phyloP scores from a whole-genome alignment of 2,797 vertebrate genomes.

The Lepilemur ruficaudatus region DNA sequence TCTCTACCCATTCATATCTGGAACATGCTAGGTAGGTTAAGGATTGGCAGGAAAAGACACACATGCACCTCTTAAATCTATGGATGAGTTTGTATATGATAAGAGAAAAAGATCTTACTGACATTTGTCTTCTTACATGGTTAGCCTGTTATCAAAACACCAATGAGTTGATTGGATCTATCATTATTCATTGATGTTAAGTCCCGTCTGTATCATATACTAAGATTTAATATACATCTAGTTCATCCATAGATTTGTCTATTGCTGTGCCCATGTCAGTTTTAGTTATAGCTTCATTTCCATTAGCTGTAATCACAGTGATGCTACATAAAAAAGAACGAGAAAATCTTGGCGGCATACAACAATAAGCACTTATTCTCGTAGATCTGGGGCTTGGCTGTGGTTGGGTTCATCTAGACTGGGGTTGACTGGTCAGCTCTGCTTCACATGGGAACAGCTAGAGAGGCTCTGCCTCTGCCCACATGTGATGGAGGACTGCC shows the following conservation, averaged over 20 bases:
- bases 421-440: neutral
- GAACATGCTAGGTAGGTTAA: neutral
- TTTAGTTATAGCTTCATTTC: neutral
- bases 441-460: neutral
- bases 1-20: neutral
- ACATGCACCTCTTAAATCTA: neutral
- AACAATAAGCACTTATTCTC: neutral
- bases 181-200: neutral
- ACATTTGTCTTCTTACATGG: neutral
- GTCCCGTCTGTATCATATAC: neutral
- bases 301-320: neutral
- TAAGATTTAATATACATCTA: neutral
- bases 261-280: neutral
- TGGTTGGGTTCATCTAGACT: neutral
- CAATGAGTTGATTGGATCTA: neutral
- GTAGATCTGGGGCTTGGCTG: neutral
- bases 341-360: neutral
- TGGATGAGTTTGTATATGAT: neutral
- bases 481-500: neutral
- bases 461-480: neutral
- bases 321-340: neutral
- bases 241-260: neutral
- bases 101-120: neutral
- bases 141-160: neutral
- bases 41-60: neutral